These are phyloP conservation scores for Rhopalosiphum nymphaeae DNA, from an alignment of 2,888 invertebrate species.

Conservation along the genomic window DNA sequence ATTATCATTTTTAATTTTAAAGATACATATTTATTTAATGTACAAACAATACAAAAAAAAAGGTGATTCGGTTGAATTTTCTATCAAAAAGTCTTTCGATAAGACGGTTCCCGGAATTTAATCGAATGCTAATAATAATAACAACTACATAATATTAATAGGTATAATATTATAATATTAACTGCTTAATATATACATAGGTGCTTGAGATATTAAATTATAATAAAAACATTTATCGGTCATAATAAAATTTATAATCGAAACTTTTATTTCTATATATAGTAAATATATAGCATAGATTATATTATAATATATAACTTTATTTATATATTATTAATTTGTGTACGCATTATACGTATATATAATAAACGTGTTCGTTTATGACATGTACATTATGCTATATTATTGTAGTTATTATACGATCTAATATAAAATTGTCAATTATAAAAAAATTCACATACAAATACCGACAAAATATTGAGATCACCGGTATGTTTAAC, in stretches of 20 bases:
- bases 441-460: neutral
- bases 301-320: neutral
- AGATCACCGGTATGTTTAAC: neutral
- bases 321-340: neutral
- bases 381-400: neutral
- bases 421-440: neutral
- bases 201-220: neutral
- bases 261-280: neutral
- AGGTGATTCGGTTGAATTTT: neutral
- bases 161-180: neutral
- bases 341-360: neutral
- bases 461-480: neutral
- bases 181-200: neutral
- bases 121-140: neutral
- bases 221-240: neutral
- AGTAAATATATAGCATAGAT: neutral
- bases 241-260: neutral
- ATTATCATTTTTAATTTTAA: neutral
- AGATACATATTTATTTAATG: neutral
- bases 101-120: neutral
- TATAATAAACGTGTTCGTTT: neutral
- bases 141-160: neutral
- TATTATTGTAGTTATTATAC: neutral
- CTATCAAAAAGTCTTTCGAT: neutral
- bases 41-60: constrained; percentile 9